Base-by-base conservation (phyloP, 2,888 invertebrate genomes). In the Noctua pronuba region DNA sequence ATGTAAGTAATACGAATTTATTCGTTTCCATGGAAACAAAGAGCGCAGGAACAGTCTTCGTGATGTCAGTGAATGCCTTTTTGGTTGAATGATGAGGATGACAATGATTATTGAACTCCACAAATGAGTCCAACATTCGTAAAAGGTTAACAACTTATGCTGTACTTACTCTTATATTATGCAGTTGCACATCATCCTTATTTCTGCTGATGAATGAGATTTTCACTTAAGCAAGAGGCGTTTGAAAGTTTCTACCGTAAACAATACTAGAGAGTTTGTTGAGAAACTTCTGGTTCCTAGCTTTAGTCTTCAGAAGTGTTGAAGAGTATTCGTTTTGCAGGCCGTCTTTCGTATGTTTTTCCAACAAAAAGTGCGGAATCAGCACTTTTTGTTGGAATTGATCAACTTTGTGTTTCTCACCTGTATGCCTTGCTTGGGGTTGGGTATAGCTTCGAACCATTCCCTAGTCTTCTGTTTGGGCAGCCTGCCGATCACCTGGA, bases 401-500 rank as follows among this genome's bases (percentile, higher is more conserved):
- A 60, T 2, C 58, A 31, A 7, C 6, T 55, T 44, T 13, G 3
- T 28, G 21, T 28, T 49, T 0, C 60, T 73, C 38, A 88, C 88
- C 89, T 80, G 73, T 44, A 88, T 64, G 44, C 81, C 58, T 71
- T 80, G 78, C 69, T 79, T 87, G 13, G 82, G 78, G n/a, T 84
- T 76, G 0, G 90, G 88, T 3, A 90, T 79, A 6, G 67, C 55
- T 79, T 93, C 93, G 65, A 92, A 93, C 92, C 93, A 93, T 3
- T 88, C 83, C 21, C 90, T 84, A n/a, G 79, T 84, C 73, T 88
- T 86, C 60, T 83, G 87, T 18, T 70, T 82, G 10, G 79, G 72
- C 24, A 88, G 8, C 31, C 82, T 90, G 21, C 93, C 93, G 58
- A 93, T 88, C 44, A 92, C 83, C 73, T 92, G 92, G 85, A 93